These are phyloP conservation scores for Pagrus major DNA, from an alignment of 2,113 vertebrate species.

Conservation along the genomic window DNA sequence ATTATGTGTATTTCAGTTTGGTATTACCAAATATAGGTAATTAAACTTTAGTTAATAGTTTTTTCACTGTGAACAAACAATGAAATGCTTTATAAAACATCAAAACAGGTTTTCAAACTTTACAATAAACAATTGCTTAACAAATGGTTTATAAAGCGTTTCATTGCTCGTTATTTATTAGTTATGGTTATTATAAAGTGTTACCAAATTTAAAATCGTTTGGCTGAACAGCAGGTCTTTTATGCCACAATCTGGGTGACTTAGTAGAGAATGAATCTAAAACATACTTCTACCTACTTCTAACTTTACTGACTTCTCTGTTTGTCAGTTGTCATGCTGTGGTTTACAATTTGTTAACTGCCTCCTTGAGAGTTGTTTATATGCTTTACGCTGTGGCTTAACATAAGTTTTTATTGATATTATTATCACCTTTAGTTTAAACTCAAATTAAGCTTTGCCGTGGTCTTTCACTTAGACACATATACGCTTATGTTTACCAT, in stretches of 20 bases:
- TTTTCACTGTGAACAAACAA: no score
- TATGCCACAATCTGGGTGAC: background rate
- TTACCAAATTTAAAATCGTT: background rate
- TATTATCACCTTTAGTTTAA: constrained; percentile 22
- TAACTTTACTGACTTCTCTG: background rate
- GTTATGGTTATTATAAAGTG: no score
- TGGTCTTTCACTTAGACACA: background rate
- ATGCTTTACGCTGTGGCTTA: background rate
- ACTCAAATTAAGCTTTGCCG: background rate
- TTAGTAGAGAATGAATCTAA: background rate
- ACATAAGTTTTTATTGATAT: constrained; percentile 13
- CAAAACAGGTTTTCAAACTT: no score
- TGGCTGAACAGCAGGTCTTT: background rate
- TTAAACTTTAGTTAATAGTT: no score
- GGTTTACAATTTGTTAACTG: constrained; percentile 23
- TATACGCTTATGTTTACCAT: background rate
- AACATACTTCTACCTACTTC: background rate
- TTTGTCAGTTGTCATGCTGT: constrained; percentile 17
- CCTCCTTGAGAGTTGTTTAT: background rate
- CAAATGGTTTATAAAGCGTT: no score
- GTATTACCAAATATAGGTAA: no score
- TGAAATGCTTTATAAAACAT: no score
- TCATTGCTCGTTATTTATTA: no score
- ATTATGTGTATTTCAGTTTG: background rate
- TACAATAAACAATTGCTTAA: no score